phyloP scores from a whole-genome alignment of 30 jellyfish, hydroid and myxozoan genomes.

The Cassiopea andromeda region DNA sequence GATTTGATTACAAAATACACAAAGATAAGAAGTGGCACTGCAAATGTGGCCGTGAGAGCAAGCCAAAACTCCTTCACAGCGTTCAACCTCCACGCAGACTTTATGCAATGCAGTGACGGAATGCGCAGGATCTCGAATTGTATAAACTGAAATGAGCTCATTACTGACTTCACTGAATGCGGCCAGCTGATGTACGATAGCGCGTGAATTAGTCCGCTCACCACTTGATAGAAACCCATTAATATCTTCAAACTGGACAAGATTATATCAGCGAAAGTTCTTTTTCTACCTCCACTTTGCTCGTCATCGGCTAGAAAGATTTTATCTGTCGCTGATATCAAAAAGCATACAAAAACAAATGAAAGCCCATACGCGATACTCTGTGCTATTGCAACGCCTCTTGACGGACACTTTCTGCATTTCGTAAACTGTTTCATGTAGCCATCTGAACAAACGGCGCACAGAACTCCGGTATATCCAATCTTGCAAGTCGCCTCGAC shows the following conservation, averaged over 20 bases:
- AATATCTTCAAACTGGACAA: constrained; percentile 58
- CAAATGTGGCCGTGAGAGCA: constrained; percentile 44
- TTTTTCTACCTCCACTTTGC: neutral
- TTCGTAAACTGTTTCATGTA: constrained; percentile 27
- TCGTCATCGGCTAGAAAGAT: neutral
- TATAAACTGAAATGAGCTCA: constrained; percentile 14
- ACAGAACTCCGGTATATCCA: constrained; percentile 60
- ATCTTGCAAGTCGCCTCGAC: constrained; percentile 34
- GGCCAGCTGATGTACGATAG: constrained; percentile 62
- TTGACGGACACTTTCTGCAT: constrained; percentile 51
- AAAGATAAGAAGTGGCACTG: constrained; percentile 19
- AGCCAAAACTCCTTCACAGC: constrained; percentile 50
- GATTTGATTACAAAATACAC: constrained; percentile 11
- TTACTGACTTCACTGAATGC: constrained; percentile 1
- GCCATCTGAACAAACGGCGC: constrained; percentile 52
- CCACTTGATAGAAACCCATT: constrained; percentile 60
- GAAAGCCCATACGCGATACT: constrained; percentile 11
- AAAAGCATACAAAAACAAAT: constrained; percentile 36
- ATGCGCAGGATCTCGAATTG: constrained; percentile 45
- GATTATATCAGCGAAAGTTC: constrained; percentile 72
- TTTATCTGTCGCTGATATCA: constrained; percentile 57
- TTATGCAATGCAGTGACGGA: constrained; percentile 53
- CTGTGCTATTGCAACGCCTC: constrained; percentile 26
- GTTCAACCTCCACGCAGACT: constrained; percentile 31
- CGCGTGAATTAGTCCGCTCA: constrained; percentile 21